Evolutionary conservation across 1,140 invertebrate species (phyloP).

Genomic region (Teleopsis dalmanni): DNA sequence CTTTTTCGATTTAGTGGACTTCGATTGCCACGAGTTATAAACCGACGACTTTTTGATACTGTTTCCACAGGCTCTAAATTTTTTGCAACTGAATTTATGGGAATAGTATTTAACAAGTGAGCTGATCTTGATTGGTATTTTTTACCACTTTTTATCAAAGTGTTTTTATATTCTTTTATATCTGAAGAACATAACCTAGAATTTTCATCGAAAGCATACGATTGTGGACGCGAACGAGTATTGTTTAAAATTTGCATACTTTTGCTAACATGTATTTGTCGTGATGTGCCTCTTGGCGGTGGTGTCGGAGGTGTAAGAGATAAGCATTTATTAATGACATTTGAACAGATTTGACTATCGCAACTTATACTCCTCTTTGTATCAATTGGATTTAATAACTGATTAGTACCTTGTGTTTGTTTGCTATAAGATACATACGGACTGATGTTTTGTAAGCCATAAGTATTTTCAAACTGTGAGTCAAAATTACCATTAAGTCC

Average conservation of each 20-base stretch:
- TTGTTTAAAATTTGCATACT: conserved; percentile 17
- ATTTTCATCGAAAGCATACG: conserved; percentile 47
- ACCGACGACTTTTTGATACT: conserved; percentile 21
- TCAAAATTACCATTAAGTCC: too few species aligned
- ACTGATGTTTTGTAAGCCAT: conserved; percentile 13
- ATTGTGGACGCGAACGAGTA: conserved; percentile 44
- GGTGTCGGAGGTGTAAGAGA: conserved; percentile 50
- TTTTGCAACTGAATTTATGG: not conserved
- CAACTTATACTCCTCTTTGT: conserved; percentile 41
- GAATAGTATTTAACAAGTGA: conserved; percentile 31
- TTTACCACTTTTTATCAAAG: conserved; percentile 43
- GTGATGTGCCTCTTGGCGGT: conserved; percentile 61
- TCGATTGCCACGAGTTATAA: conserved; percentile 29
- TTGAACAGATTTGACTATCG: conserved; percentile 36
- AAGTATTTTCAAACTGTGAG: conserved; percentile 32
- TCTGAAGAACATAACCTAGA: conserved; percentile 32
- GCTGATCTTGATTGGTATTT: conserved; percentile 40
- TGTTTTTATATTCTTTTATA: conserved; percentile 43
- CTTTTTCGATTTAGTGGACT: conserved; percentile 32
- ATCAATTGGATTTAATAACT: too few species aligned
- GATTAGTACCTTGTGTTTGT: too few species aligned
- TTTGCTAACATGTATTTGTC: conserved; percentile 41
- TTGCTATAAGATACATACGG: conserved; percentile 34
- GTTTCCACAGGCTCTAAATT: not conserved
- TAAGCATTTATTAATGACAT: conserved; percentile 20